These are phyloP conservation scores for Decapterus maruadsi DNA, from an alignment of 2,797 vertebrate species.

Conservation along the genomic window DNA sequence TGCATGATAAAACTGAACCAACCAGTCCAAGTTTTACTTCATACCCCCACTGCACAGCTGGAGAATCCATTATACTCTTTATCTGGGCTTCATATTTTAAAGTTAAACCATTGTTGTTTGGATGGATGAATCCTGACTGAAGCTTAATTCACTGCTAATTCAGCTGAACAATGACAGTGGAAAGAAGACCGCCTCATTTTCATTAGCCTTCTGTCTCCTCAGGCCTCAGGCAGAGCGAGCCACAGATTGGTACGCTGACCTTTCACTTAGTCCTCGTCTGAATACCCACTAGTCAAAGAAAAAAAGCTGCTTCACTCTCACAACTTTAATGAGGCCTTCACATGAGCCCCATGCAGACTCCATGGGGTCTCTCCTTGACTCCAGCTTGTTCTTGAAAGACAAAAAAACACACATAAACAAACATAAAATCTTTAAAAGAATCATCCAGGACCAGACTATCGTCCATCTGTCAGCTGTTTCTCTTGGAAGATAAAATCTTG, in stretches of 20 bases:
- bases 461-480: slow-evolving; percentile 48
- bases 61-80: slow-evolving; percentile 3
- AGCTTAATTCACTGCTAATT: slow-evolving; percentile 13
- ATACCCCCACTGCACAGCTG: neutral
- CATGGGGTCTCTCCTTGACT: slow-evolving; percentile 1
- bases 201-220: slow-evolving; percentile 19
- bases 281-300: slow-evolving; percentile 42
- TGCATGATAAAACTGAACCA: too few relatives aligned
- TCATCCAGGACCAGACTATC: neutral
- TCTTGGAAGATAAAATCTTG: slow-evolving; percentile 27
- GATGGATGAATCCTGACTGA: slow-evolving; percentile 6
- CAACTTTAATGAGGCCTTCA: slow-evolving; percentile 34
- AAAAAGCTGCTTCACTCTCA: slow-evolving; percentile 8
- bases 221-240: slow-evolving; percentile 41
- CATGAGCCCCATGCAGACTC: slow-evolving; percentile 29
- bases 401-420: too few relatives aligned
- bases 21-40: neutral
- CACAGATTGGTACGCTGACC: slow-evolving; percentile 62
- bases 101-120: slow-evolving; percentile 1
- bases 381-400: slow-evolving; percentile 13
- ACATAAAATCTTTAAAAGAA: neutral
- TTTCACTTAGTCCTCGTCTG: slow-evolving; percentile 58
- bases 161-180: slow-evolving; percentile 13
- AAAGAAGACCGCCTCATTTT: slow-evolving; percentile 27
- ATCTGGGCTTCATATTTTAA: slow-evolving; percentile 4